Evolutionary conservation across 2,797 vertebrate genomes (phyloP).

Genomic region (Dermochelys coriacea): DNA sequence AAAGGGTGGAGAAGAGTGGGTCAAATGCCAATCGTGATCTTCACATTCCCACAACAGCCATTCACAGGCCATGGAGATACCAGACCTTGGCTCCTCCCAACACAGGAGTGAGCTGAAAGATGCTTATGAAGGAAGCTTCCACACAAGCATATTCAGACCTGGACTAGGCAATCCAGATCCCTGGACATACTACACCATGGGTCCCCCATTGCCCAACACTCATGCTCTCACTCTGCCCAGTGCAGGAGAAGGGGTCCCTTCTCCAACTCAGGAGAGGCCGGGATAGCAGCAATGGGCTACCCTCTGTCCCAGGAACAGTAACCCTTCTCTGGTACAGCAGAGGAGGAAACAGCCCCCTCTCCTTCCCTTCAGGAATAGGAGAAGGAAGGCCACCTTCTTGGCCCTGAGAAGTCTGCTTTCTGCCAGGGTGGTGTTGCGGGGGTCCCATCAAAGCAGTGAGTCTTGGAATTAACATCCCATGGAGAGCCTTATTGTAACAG

Average conservation of each 20-base stretch:
- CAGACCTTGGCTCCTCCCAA: no score
- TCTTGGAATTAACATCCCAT: not conserved
- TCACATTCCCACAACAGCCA: no score
- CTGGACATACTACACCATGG: fast-evolving
- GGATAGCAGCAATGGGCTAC: not conserved
- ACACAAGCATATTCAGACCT: no score
- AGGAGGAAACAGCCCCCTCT: not conserved
- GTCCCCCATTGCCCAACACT: not conserved
- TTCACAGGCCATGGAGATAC: no score
- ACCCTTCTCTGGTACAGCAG: not conserved
- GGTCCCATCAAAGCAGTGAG: not conserved
- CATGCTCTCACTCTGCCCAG: fast-evolving
- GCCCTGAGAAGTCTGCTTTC: not conserved
- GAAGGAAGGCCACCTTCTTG: no score
- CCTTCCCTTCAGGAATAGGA: not conserved
- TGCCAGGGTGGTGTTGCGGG: not conserved
- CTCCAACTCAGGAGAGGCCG: not conserved
- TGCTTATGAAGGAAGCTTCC: no score
- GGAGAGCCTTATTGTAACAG: not conserved
- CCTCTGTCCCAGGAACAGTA: not conserved
- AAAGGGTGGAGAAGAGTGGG: no score
- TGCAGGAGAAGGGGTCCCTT: not conserved
- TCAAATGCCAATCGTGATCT: no score
- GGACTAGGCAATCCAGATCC: not conserved
- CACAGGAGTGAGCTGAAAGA: no score